Conservation (phyloP, 2,113 vertebrate genomes). For the Carassius gibelio region DNA sequence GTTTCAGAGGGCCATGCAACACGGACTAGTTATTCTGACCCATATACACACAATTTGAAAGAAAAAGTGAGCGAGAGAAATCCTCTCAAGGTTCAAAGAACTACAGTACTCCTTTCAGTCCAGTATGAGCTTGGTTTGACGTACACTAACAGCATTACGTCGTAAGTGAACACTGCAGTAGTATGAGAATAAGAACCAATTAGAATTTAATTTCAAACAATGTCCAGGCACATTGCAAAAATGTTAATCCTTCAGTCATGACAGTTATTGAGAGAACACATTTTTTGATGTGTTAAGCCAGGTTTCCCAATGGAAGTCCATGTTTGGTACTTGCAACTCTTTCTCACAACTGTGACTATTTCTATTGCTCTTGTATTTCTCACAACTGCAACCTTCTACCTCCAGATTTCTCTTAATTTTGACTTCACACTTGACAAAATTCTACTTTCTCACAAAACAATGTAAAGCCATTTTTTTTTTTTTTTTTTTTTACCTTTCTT, state of each 20-base stretch:
- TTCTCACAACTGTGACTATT: background rate
- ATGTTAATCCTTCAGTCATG: background rate
- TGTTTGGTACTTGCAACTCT: background rate
- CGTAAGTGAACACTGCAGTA: background rate
- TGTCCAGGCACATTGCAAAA: background rate
- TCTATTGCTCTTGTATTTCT: background rate
- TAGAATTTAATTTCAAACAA: background rate
- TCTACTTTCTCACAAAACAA: background rate
- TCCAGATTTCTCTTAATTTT: background rate
- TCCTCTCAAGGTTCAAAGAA: slow-evolving; percentile 2
- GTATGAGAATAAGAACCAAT: background rate
- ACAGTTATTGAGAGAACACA: background rate
- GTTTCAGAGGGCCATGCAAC: slow-evolving; percentile 32
- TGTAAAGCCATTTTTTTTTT: background rate
- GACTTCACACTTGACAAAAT: background rate
- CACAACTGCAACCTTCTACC: background rate
- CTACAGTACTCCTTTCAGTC: background rate
- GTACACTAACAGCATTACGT: slow-evolving; percentile 9
- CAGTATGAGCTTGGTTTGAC: background rate
- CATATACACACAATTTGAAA: slow-evolving; percentile 43
- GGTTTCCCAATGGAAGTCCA: background rate
- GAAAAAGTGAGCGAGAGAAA: background rate
- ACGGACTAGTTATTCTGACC: slow-evolving; percentile 52
- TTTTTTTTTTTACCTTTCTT: background rate
- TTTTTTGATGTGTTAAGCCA: background rate